Base-by-base conservation (phyloP, 2,888 invertebrate genomes). In the Plebejus melissa region DNA sequence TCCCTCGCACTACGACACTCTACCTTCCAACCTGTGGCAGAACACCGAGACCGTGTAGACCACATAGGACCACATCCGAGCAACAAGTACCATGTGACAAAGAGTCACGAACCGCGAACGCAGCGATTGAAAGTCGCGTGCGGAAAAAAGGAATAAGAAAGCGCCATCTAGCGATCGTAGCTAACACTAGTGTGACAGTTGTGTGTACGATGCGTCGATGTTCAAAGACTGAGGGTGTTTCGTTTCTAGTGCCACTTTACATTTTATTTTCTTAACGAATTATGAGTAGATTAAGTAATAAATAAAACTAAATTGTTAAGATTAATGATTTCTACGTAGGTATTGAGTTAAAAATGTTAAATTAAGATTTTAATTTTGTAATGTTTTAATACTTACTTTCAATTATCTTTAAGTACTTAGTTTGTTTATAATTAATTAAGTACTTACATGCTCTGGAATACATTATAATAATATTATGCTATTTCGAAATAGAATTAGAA, bases 1-100 rank as follows among this genome's bases (percentile, higher is more conserved):
- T 36, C 97, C 97, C 0, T 95, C 95, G 3, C 97, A 97, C 89
- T 96, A 95, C 84, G 96, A 96, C 88, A 94, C 94, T 28, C 86
- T 95, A 6, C 91, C 94, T 2, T 94, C 94, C 6, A 93, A 93
- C 83, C 80, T 94, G 75, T 93, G 94, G 94, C 94, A 91, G 81
- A 90, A 82, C 81, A 80, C 85, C n/a, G 91, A 93, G 90, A 82
- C 86, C 72, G 60, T 78, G 77, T 65, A 50, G 80, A 71, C 80
- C 79, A 86, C 86, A 87, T 88, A 80, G 75, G 79, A 78, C 78
- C 78, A 84, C 78, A 83, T 78, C 78, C 81, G 83, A 85, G 82
- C 79, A 83, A 79, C 80, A 79, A 77, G 77, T 81, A 87, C 87
- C 88, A 82, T 80, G 84, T 83, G 46, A 50, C 46, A n/a, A 54